Evolutionary conservation across 2,888 invertebrate genomes (phyloP).

Genomic region (Epirrita christyi): DNA sequence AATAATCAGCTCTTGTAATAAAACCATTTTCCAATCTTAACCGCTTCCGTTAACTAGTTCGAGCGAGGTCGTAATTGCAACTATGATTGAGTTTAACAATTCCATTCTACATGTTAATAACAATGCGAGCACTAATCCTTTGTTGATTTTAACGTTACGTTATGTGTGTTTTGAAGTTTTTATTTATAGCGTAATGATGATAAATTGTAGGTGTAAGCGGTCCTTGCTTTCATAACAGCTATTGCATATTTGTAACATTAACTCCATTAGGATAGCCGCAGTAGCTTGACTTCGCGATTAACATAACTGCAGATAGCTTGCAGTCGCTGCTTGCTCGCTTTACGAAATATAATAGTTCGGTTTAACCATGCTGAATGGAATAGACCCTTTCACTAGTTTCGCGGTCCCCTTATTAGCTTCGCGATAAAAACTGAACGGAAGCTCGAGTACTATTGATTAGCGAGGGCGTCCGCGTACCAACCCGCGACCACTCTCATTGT

Average conservation of each 20-base stretch:
- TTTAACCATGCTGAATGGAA: slow-evolving; percentile 1
- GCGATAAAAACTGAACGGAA: slow-evolving; percentile 59
- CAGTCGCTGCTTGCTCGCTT: slow-evolving; percentile 51
- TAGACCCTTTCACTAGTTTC: slow-evolving; percentile 28
- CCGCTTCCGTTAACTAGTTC: slow-evolving; percentile 33
- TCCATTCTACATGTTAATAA: slow-evolving; percentile 38
- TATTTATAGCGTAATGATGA: slow-evolving; percentile 42
- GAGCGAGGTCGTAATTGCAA: slow-evolving; percentile 33
- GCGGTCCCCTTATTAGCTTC: slow-evolving; percentile 47
- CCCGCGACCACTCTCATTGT: slow-evolving; percentile 81
- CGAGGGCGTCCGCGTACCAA: slow-evolving; percentile 71
- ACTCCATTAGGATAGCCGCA: slow-evolving; percentile 43
- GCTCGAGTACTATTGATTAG: slow-evolving; percentile 70
- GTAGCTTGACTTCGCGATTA: slow-evolving; percentile 24
- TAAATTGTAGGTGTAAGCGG: slow-evolving; percentile 46
- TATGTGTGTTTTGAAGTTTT: slow-evolving; percentile 46
- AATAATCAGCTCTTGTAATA: slow-evolving; percentile 52
- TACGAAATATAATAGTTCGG: slow-evolving; percentile 11
- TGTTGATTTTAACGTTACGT: slow-evolving; percentile 41
- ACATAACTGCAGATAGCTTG: slow-evolving; percentile 38
- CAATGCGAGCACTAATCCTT: slow-evolving; percentile 42
- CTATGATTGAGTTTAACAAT: slow-evolving; percentile 34
- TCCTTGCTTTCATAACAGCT: slow-evolving; percentile 48
- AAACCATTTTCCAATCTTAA: slow-evolving; percentile 56
- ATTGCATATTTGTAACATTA: slow-evolving; percentile 44